Percentiles rank a stretch among this genome's conserved stretches.
phyloP scores from a whole-genome alignment of 2,113 vertebrate genomes.

The Physeter macrocephalus region DNA sequence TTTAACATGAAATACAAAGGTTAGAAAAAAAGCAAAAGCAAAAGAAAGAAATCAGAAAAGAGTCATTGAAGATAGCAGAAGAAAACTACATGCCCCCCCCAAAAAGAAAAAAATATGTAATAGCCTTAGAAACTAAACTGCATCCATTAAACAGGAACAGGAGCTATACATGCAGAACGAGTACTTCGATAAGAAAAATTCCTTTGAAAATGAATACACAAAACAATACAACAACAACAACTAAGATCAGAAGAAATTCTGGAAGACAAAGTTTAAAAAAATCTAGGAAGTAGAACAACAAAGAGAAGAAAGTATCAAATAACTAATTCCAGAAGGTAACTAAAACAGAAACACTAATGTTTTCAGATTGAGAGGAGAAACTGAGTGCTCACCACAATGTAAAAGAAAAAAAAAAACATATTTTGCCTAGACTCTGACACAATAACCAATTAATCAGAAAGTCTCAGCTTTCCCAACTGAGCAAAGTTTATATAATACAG shows the following conservation, averaged over 20 bases:
- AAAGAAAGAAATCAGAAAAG: not conserved
- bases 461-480: not conserved
- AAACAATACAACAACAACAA: not conserved
- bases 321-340: not conserved
- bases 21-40: not conserved
- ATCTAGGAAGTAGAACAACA: not conserved
- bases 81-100: not conserved
- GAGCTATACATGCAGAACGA: not conserved
- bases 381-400: not conserved
- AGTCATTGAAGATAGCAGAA: not conserved
- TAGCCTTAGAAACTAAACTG: not conserved
- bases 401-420: not conserved
- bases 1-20: not conserved
- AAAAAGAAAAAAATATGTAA: not conserved
- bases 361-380: not conserved
- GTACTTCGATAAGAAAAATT: not conserved
- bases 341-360: not conserved
- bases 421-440: not conserved
- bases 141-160: not conserved
- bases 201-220: not conserved
- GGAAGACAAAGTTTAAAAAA: not conserved
- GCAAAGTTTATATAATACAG: not conserved
- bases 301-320: not conserved
- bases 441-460: not conserved
- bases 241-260: not conserved